phyloP scores from a whole-genome alignment of 2,797 vertebrate species.

The Ctenosaura bakeri region DNA sequence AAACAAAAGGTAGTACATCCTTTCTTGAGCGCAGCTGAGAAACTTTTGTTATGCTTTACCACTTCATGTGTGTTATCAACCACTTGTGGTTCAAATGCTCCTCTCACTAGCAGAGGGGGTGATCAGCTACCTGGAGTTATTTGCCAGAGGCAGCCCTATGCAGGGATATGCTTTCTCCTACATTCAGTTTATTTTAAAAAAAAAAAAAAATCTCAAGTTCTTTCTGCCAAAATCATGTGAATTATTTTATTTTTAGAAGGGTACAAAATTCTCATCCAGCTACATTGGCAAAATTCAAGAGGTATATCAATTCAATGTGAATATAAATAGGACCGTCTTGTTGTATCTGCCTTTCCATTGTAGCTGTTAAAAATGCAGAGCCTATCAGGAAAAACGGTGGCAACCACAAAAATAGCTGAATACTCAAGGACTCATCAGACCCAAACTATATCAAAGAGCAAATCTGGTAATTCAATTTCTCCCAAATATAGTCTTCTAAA shows the following conservation, averaged over 20 bases:
- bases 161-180: background rate
- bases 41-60: background rate
- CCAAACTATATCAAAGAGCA: too few species aligned
- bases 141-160: background rate
- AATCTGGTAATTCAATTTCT: too few species aligned
- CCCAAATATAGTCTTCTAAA: too few species aligned
- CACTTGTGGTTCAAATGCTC: background rate
- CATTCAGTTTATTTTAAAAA: background rate
- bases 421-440: too few species aligned
- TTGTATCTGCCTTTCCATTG: background rate
- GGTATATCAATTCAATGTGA: too few species aligned
- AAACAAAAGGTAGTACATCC: background rate
- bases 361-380: background rate
- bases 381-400: background rate
- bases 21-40: background rate
- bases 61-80: background rate
- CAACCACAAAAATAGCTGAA: background rate
- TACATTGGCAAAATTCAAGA: too few species aligned
- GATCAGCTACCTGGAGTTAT: background rate
- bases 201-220: background rate
- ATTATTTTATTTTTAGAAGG: background rate
- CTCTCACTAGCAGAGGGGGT: background rate
- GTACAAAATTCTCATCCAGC: too few species aligned
- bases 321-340: too few species aligned
- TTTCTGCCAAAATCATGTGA: background rate